phyloP scores from a whole-genome alignment of 2,888 invertebrate genomes.

The Nomada lathburiana region DNA sequence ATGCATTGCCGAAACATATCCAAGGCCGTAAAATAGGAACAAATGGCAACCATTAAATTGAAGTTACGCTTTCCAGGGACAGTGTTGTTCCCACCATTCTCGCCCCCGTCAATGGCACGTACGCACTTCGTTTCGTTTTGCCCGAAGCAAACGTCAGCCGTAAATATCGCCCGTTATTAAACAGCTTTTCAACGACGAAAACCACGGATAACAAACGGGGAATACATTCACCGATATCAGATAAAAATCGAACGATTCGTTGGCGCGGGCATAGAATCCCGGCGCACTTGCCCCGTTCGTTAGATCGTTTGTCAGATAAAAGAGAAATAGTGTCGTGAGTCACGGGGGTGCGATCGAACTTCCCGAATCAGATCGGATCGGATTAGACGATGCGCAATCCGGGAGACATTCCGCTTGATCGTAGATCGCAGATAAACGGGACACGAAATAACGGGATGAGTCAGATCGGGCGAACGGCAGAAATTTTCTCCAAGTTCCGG shows the following conservation, averaged over 20 bases:
- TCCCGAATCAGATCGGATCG: slow-evolving; percentile 52
- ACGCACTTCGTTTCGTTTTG: neutral
- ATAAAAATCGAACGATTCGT: slow-evolving; percentile 20
- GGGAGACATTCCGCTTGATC: slow-evolving; percentile 41
- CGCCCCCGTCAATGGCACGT: neutral
- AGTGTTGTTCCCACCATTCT: neutral
- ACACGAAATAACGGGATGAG: slow-evolving; percentile 35
- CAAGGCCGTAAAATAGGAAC: too few species aligned
- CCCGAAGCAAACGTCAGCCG: neutral
- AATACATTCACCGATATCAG: slow-evolving; percentile 28
- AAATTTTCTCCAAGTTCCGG: slow-evolving; percentile 22
- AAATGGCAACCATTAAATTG: too few species aligned
- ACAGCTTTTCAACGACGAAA: slow-evolving; percentile 9
- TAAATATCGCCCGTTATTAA: slow-evolving; percentile 25
- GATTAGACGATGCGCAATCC: slow-evolving; percentile 39
- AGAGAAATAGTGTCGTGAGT: slow-evolving; percentile 65
- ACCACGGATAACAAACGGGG: slow-evolving; percentile 22
- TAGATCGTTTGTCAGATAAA: slow-evolving; percentile 52
- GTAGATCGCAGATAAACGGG: slow-evolving; percentile 41
- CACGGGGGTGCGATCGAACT: slow-evolving; percentile 50
- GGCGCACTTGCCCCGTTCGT: slow-evolving; percentile 20
- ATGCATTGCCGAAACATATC: too few species aligned
- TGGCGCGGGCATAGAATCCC: neutral
- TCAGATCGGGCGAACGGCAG: slow-evolving; percentile 37
- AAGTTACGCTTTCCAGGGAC: neutral